Base-by-base conservation (phyloP, 2,113 vertebrate species). In the Pomatorhinus ruficollis region DNA sequence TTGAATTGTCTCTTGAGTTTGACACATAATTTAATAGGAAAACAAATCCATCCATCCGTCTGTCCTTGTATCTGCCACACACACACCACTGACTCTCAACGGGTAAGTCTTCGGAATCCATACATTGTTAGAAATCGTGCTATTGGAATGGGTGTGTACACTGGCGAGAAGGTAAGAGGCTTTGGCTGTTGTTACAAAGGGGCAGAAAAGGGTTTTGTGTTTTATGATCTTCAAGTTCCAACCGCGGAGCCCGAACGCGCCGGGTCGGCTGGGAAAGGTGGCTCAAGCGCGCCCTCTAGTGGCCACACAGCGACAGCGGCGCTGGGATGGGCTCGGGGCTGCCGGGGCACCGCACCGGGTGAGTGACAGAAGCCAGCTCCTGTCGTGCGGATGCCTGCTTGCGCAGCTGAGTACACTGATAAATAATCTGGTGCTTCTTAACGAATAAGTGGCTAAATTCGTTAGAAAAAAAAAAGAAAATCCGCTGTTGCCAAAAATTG, bases 261-360 rank as follows among this genome's bases (percentile, higher is more conserved):
- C 7, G 42, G 59, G 23, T 27, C 56, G 33, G 24, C 6, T 3
- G 5, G 11, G 60, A 84, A 87, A 37, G 3, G 84, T 10, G 47
- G 96, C 77, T 85, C 87, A 72, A 74, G 22, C 18, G 40, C 95
- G 45, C 96, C 30, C 95, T 93, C 96, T 89, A 10, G 90, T 70
- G 96, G 93, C 63, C 12, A 10, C 71, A 2, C 3, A 1, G 28
- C 6, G 37, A 4, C 61, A 33, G 25, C n/a, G 15, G 1, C 5
- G 21, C 50, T 12, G 64, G 47, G 15, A 10, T 1, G 60, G 4
- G 39, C 35, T n/a, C n/a, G 3, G 40, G 53, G 31, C n/a, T 9
- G 18, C 5, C 33, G 6, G 22, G 35, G 16, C 40, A 0, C 64
- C 5, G 42, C 68, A 2, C 23, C 15, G 50, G 6, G 0, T 9